Evolutionary conservation across 2,113 vertebrate species (phyloP).

Genomic region (Pogonocichla stellata): DNA sequence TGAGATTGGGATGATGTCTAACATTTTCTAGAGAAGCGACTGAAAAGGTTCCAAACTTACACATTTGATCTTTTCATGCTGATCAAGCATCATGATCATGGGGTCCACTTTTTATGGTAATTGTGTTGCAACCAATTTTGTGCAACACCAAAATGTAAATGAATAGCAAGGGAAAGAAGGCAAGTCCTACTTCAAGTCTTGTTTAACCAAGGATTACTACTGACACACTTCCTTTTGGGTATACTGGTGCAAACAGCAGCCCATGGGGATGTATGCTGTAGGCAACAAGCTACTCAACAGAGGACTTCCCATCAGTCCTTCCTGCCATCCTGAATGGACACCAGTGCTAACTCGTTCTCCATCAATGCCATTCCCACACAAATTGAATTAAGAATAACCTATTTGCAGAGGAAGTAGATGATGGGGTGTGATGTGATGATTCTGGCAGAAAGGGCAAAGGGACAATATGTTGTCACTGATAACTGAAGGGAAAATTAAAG

Average conservation of each 20-base stretch:
- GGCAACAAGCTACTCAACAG: background rate
- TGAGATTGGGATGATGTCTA: background rate
- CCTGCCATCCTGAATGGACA: background rate
- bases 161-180: background rate
- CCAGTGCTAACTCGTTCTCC: background rate
- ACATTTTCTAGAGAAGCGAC: background rate
- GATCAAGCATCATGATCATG: background rate
- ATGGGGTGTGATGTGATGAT: background rate
- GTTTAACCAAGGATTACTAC: background rate
- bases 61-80: background rate
- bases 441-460: background rate
- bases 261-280: background rate
- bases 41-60: background rate
- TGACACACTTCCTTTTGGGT: background rate
- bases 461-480: background rate
- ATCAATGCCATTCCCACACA: background rate
- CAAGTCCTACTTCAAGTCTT: background rate
- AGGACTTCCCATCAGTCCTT: background rate
- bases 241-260: background rate
- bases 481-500: background rate
- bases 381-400: background rate
- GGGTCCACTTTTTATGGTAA: background rate
- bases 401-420: background rate
- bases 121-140: background rate
- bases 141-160: background rate